A percentile compares a stretch with the other conserved stretches of the same genome.
These are phyloP conservation scores for Heterodera carotae DNA, from an alignment of 1,140 invertebrate genomes.

Conservation along the genomic window DNA sequence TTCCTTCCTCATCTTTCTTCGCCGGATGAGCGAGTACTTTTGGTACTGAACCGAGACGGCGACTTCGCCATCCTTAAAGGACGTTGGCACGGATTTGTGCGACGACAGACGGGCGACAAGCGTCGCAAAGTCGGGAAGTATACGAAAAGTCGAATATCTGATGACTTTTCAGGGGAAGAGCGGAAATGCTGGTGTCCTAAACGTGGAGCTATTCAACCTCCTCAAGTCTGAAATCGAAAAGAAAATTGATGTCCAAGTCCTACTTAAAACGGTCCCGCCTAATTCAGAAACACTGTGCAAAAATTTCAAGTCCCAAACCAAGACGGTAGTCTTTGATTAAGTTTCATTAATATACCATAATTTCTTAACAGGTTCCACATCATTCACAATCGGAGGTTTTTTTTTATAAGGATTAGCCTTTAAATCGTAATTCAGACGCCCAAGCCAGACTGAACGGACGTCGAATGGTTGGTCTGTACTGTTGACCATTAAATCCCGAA, in stretches of 20 bases:
- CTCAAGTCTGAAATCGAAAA: constrained; percentile 10
- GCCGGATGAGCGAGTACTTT: constrained; percentile 49
- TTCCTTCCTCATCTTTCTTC: constrained; percentile 54
- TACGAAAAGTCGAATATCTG: not conserved
- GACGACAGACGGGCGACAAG: constrained; percentile 41
- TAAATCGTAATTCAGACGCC: constrained; percentile 43
- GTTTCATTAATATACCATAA: too few species aligned
- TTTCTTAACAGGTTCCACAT: constrained; percentile 34
- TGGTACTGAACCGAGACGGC: constrained; percentile 51
- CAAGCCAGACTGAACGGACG: constrained; percentile 56
- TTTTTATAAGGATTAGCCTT: constrained; percentile 5
- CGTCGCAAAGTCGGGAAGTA: constrained; percentile 28
- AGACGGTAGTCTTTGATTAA: constrained; percentile 32
- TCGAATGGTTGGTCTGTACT: constrained; percentile 45
- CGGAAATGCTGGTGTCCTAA: constrained; percentile 40
- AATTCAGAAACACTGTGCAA: constrained; percentile 51
- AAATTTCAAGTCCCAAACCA: constrained; percentile 53
- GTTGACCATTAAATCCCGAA: constrained; percentile 46
- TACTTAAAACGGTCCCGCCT: not conserved
- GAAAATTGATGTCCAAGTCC: too few species aligned
- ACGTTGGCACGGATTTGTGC: constrained; percentile 50
- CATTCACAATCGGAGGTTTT: constrained; percentile 54
- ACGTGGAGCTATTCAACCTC: constrained; percentile 55
- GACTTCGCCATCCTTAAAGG: constrained; percentile 56
- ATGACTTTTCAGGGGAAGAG: constrained; percentile 26